Evolutionary conservation across 2,888 invertebrate species (phyloP).

Genomic region (Perizoma flavofasciatum): DNA sequence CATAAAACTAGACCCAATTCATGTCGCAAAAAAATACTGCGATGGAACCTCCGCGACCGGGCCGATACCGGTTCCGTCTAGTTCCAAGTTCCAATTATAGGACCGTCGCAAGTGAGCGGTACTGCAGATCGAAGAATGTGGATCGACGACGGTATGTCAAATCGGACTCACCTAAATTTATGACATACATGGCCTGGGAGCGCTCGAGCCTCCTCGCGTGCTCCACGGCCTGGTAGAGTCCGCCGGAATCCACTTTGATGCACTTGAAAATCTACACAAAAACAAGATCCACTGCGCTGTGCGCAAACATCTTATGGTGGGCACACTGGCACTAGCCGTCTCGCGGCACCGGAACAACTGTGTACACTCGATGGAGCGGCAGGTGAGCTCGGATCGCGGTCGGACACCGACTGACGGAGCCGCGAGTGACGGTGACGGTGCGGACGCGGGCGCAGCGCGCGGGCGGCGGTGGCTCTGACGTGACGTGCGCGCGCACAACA

Average conservation of each 20-base stretch:
- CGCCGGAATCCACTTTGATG: slow-evolving; percentile 80
- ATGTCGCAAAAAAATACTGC: slow-evolving; percentile 30
- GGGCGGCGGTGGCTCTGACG: slow-evolving; percentile 38
- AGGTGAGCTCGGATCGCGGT: slow-evolving; percentile 65
- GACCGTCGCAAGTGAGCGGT: slow-evolving; percentile 48
- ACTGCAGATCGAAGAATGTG: slow-evolving; percentile 59
- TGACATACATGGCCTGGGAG: slow-evolving; percentile 84
- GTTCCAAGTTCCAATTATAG: slow-evolving; percentile 75
- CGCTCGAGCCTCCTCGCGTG: slow-evolving; percentile 80
- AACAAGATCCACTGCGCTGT: slow-evolving; percentile 71
- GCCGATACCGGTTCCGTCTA: slow-evolving; percentile 70
- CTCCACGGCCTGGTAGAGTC: slow-evolving; percentile 80
- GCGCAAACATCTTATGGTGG: slow-evolving; percentile 75
- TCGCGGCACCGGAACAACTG: slow-evolving; percentile 56
- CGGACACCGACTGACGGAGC: slow-evolving; percentile 59
- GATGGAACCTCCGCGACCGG: slow-evolving; percentile 49
- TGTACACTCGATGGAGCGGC: slow-evolving; percentile 56
- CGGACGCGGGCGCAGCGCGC: slow-evolving; percentile 31
- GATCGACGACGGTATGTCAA: slow-evolving; percentile 57
- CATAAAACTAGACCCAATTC: slow-evolving; percentile 55
- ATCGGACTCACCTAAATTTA: slow-evolving; percentile 82
- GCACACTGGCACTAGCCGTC: slow-evolving; percentile 61
- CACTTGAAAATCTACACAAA: slow-evolving; percentile 73
- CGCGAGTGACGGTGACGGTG: slow-evolving; percentile 38
- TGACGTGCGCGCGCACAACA: slow-evolving; percentile 34